These are phyloP conservation scores for Acrobasis repandana DNA, from an alignment of 2,888 invertebrate genomes.

Conservation along the genomic window DNA sequence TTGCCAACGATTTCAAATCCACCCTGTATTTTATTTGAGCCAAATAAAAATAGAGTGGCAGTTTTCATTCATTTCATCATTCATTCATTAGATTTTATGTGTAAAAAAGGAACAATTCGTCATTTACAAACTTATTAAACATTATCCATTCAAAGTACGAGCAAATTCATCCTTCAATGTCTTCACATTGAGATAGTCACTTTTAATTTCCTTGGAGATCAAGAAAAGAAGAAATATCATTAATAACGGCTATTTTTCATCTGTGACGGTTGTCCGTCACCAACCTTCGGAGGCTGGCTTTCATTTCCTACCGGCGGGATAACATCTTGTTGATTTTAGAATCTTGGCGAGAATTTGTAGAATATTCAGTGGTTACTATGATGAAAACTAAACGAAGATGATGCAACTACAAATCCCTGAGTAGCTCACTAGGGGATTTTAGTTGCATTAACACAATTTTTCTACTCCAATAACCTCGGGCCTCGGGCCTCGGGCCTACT, in stretches of 20 bases:
- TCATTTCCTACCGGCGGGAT: conserved; percentile 9
- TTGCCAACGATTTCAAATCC: no score
- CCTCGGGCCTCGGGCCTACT: no score
- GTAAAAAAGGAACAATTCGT: no score
- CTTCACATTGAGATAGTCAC: background rate
- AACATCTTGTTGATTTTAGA: conserved; percentile 13
- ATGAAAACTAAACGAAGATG: no score
- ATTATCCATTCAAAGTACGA: background rate
- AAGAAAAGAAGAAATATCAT: conserved; percentile 10
- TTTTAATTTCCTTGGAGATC: conserved; percentile 14
- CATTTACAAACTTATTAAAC: background rate
- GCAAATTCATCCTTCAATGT: background rate
- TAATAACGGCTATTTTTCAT: conserved; percentile 17
- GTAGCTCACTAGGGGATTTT: no score
- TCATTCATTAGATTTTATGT: no score
- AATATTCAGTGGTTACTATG: background rate
- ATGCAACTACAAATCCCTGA: no score
- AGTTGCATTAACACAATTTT: no score
- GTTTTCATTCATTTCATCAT: no score
- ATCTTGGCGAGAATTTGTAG: background rate
- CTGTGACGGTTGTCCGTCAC: conserved; percentile 1
- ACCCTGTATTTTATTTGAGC: no score
- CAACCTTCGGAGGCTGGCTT: background rate
- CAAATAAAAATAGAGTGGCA: no score
- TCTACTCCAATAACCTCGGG: no score